Base-by-base conservation (phyloP, 2,888 invertebrate genomes). In the Microchrysa polita region DNA sequence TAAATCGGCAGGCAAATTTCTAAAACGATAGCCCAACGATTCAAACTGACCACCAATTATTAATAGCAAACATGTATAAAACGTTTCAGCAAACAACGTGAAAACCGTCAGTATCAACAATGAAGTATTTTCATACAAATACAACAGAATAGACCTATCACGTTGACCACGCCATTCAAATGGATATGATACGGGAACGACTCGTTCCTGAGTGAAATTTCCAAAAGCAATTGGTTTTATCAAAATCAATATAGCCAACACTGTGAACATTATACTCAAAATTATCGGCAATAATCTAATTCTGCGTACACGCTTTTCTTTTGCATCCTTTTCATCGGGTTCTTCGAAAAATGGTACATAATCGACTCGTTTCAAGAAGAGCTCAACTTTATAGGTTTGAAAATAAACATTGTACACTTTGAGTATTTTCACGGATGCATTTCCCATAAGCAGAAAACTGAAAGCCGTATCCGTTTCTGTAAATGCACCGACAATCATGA, bases 21-120 rank as follows among this genome's bases (percentile, higher is more conserved):
- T 23, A 12, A 60, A n/a, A 4, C 60, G 60, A 34, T 60, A 60
- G 5, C 60, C 60, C 10, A 60, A 16, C 5, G 23, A 60, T 27
- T 60, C 5, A 14, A 60, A 14, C 5, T 60, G 60, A 5, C 60
- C 60, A 14, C 60, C 60, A 14, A 60, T 27, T 9, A 60, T 60
- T 4, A 60, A 14, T n/a, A 60, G 60, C n/a, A 60, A 9, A 12
- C 60, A 23, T 4, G 60, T 34, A 5, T 34, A 7, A 9, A 60
- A 27, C 2, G 60, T 14, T 34, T 60, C 60, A 7, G 42, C 42
- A 42, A 12, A 9, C 12, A 42, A 42, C 7, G 44, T 16, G 44
- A 67, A 44, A 67, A 67, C 48, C 20, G 48, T 10, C 12, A 7
- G 5, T 5, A 12, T 22, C 18, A 48, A 65, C 42, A 10, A 42